These are phyloP conservation scores for Ditylenchus weischeri DNA, from an alignment of 2,888 invertebrate genomes.

Conservation along the genomic window DNA sequence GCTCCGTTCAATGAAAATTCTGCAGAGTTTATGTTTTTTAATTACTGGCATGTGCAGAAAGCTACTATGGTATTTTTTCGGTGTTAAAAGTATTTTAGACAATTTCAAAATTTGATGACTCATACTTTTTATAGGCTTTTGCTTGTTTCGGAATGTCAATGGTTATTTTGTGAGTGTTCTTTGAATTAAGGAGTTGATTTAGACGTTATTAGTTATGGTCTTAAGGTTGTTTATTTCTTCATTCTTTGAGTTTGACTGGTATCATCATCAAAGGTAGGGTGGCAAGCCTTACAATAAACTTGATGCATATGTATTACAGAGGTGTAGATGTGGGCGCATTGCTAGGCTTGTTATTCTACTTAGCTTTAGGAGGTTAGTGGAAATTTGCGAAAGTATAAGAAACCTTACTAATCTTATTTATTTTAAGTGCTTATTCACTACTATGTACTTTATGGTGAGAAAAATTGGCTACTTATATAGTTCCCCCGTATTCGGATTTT, in stretches of 20 bases:
- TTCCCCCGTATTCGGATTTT: no score
- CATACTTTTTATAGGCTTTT: slow-evolving; percentile 24
- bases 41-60: slow-evolving; percentile 42
- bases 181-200: not conserved
- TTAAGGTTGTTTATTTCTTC: slow-evolving; percentile 42
- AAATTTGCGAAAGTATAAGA: not conserved
- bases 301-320: not conserved
- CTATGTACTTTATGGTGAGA: slow-evolving; percentile 27
- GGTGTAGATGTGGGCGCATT: slow-evolving; percentile 51
- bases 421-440: slow-evolving; percentile 44
- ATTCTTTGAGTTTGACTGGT: slow-evolving; percentile 57
- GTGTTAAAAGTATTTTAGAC: slow-evolving; percentile 7
- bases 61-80: slow-evolving; percentile 43
- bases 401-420: not conserved
- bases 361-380: slow-evolving; percentile 39
- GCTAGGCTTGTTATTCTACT: slow-evolving; percentile 43
- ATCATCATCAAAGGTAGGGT: slow-evolving; percentile 37
- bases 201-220: not conserved
- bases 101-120: not conserved
- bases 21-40: slow-evolving; percentile 40
- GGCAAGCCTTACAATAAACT: no score
- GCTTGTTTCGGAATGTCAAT: slow-evolving; percentile 46
- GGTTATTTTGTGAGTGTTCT: slow-evolving; percentile 31
- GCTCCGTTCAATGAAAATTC: slow-evolving; percentile 50
- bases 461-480: no score